Percentiles rank a stretch among this genome's conserved stretches.
Conservation (phyloP, 92 coral and sea anemone genomes). For the Zoanthus gigantus region DNA sequence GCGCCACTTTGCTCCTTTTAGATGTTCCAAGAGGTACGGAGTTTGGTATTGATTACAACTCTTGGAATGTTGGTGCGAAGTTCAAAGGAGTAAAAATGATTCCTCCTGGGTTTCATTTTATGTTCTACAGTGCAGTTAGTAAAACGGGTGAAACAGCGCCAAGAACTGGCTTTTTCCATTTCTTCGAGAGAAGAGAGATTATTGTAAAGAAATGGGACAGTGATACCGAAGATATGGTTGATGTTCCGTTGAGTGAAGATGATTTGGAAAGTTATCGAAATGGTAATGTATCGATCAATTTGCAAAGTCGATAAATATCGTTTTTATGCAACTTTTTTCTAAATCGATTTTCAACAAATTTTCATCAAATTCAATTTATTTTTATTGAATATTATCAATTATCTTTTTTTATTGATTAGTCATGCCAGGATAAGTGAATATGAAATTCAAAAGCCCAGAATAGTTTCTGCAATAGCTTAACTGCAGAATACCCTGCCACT, state of each 20-base stretch:
- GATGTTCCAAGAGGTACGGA: slow-evolving; percentile 92
- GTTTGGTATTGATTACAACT: slow-evolving; percentile 92
- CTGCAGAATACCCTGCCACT: too few species aligned
- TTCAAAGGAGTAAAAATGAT: slow-evolving; percentile 98
- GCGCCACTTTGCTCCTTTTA: slow-evolving; percentile 74
- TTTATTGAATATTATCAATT: too few species aligned
- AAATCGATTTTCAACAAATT: too few species aligned
- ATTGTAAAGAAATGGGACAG: slow-evolving; percentile 86
- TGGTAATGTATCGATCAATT: slow-evolving; percentile 54
- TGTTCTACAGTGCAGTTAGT: slow-evolving; percentile 85
- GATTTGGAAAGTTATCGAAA: slow-evolving; percentile 69
- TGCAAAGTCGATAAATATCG: too few species aligned
- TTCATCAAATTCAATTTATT: too few species aligned
- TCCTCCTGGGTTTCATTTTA: slow-evolving; percentile 94
- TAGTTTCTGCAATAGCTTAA: too few species aligned
- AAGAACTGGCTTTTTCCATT: slow-evolving; percentile 90
- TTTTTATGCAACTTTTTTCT: too few species aligned
- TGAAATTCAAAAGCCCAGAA: too few species aligned
- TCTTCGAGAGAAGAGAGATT: slow-evolving; percentile 69
- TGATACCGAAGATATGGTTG: slow-evolving; percentile 77
- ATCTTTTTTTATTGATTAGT: too few species aligned
- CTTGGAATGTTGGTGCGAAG: slow-evolving; percentile 89
- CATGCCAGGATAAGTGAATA: too few species aligned
- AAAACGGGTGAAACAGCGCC: slow-evolving; percentile 89
- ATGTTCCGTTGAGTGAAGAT: slow-evolving; percentile 68